Evolutionary conservation across 64 coral and sea anemone genomes (phyloP).

Genomic region (Astreopora myriophthalma): DNA sequence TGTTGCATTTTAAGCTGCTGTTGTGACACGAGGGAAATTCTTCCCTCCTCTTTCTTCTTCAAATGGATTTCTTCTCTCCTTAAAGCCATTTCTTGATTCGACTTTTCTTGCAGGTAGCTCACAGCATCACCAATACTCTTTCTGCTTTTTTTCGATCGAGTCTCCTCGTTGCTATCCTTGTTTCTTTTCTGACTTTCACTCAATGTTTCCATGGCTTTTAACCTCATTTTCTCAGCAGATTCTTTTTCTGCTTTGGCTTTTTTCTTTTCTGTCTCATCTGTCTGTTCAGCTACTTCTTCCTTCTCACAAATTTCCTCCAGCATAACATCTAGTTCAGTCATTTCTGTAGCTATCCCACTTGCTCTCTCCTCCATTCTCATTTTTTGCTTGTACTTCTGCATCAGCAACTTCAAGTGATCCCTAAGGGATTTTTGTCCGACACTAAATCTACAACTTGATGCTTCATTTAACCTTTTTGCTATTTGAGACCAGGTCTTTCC

Average conservation of each 20-base stretch:
- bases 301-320: constrained; percentile 61
- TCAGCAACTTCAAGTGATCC: constrained; percentile 23
- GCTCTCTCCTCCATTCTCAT: constrained; percentile 21
- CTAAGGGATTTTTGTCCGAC: constrained; percentile 35
- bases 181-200: constrained; percentile 70
- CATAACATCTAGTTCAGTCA: constrained; percentile 48
- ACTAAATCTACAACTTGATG: constrained; percentile 25
- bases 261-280: constrained; percentile 30
- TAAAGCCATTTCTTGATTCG: constrained; percentile 47
- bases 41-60: constrained; percentile 49
- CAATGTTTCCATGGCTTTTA: constrained; percentile 69
- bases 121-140: constrained; percentile 68
- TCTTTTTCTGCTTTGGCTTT: constrained; percentile 57
- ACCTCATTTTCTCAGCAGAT: constrained; percentile 62
- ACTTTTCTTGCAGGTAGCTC: constrained; percentile 53
- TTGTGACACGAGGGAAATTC: constrained; percentile 44
- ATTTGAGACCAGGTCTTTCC: constrained; percentile 21
- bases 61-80: constrained; percentile 53
- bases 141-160: constrained; percentile 49
- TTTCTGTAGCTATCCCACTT: constrained; percentile 37
- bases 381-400: constrained; percentile 38
- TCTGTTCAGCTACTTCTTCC: constrained; percentile 51
- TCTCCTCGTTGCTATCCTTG: constrained; percentile 61
- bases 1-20: constrained; percentile 61
- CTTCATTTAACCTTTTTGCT: constrained; percentile 26